These are phyloP conservation scores for Manduca sexta DNA, from an alignment of 1,140 invertebrate species.

Conservation along the genomic window DNA sequence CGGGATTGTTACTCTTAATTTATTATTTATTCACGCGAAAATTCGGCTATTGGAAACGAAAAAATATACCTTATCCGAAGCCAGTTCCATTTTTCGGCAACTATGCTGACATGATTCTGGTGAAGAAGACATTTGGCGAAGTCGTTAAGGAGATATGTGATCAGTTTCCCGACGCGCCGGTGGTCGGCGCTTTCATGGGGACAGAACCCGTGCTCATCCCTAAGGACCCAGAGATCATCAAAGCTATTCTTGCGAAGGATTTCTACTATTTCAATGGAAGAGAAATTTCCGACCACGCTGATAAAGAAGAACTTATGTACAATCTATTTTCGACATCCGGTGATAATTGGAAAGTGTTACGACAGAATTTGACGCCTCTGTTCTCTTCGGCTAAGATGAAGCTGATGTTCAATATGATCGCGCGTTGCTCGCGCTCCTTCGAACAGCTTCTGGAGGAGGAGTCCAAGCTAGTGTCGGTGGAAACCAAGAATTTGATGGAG, in stretches of 20 bases:
- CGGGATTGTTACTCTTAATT: constrained; percentile 5
- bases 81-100: constrained; percentile 41
- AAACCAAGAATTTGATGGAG: constrained; percentile 59
- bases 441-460: constrained; percentile 32
- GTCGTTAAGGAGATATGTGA: constrained; percentile 27
- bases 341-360: constrained; percentile 73
- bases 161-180: constrained; percentile 42
- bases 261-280: constrained; percentile 70
- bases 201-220: constrained; percentile 58
- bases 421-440: constrained; percentile 49
- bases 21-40: constrained; percentile 15
- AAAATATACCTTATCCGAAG: constrained; percentile 19
- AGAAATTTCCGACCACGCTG: constrained; percentile 61
- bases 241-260: constrained; percentile 64
- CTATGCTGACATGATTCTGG: constrained; percentile 40
- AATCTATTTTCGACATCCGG: constrained; percentile 57
- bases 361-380: constrained; percentile 74
- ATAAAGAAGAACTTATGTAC: constrained; percentile 36
- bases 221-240: constrained; percentile 66
- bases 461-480: constrained; percentile 18
- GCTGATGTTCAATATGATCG: constrained; percentile 70
- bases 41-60: constrained; percentile 26
- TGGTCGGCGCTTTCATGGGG: constrained; percentile 54
- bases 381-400: constrained; percentile 76
- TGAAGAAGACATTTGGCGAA: constrained; percentile 24